phyloP scores from a whole-genome alignment of 2,888 invertebrate genomes.

The Drosophila melanosoma region DNA sequence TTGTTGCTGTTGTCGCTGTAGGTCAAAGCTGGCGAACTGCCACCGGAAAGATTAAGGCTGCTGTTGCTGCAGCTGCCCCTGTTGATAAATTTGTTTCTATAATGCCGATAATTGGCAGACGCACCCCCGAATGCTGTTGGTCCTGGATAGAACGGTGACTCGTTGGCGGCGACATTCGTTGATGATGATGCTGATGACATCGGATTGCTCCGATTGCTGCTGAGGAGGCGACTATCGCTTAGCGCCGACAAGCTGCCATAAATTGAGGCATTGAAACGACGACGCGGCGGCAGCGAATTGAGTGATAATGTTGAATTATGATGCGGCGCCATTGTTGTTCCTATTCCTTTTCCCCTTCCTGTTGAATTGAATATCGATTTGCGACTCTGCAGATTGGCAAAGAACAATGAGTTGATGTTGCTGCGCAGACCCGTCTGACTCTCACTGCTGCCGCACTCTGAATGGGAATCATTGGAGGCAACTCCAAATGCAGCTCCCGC shows the following conservation, averaged over 20 bases:
- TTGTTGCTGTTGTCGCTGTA: conserved; percentile 32
- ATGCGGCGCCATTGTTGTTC: conserved; percentile 35
- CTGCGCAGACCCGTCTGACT: conserved; percentile 30
- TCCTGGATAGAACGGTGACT: conserved; percentile 90
- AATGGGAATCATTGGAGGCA: conserved; percentile 54
- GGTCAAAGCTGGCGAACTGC: conserved; percentile 53
- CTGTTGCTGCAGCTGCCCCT: conserved; percentile 7
- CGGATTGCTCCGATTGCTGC: conserved; percentile 46
- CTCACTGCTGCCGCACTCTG: conserved; percentile 57
- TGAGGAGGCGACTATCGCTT: conserved; percentile 83
- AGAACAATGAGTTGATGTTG: conserved; percentile 76
- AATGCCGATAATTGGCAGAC: conserved; percentile 86
- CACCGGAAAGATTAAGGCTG: conserved; percentile 43
- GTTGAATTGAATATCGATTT: conserved; percentile 82
- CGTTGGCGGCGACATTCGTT: conserved; percentile 2
- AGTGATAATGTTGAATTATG: conserved; percentile 84
- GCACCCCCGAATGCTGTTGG: conserved; percentile 91
- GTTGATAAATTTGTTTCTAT: conserved; percentile 45
- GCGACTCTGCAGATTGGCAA: conserved; percentile 83
- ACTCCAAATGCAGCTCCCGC: conserved; percentile 1
- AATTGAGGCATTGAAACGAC: conserved; percentile 83
- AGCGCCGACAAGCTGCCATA: conserved; percentile 85
- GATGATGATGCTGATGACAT: conserved; percentile 8
- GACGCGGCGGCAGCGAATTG: conserved; percentile 81
- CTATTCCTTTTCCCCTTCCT: not conserved